A percentile compares a stretch with the other conserved stretches of the same genome.
Conservation (phyloP, 2,797 vertebrate species). For the Diplodus puntazzo region DNA sequence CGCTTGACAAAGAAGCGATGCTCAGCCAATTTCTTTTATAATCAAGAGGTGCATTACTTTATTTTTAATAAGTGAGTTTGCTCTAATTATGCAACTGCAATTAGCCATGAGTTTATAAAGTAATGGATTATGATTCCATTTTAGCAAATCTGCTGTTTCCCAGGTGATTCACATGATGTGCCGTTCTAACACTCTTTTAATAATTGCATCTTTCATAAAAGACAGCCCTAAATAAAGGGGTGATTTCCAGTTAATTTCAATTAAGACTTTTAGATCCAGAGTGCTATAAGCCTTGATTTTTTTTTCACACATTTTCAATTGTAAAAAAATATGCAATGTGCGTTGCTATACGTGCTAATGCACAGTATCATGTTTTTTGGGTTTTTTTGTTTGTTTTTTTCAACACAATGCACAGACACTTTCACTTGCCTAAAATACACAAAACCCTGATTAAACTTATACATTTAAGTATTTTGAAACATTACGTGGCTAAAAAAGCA, state of each 20-base stretch:
- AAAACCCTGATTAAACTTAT: background rate
- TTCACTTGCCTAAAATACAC: background rate
- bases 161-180: constrained; percentile 18
- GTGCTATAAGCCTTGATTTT: background rate
- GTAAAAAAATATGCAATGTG: background rate
- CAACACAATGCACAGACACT: too few relatives aligned
- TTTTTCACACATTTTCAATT: background rate
- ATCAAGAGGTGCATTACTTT: background rate
- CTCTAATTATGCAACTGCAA: constrained; percentile 43
- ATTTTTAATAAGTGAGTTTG: constrained; percentile 26
- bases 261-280: background rate
- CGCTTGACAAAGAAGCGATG: background rate
- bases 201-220: constrained; percentile 10
- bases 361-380: background rate
- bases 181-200: background rate
- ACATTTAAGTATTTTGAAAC: background rate
- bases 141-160: constrained; percentile 18
- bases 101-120: constrained; percentile 19
- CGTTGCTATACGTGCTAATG: too few relatives aligned
- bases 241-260: background rate
- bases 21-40: constrained; percentile 1
- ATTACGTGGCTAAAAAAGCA: background rate
- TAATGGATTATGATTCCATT: constrained; percentile 30
- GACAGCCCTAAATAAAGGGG: background rate
- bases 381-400: too few relatives aligned